phyloP scores from a whole-genome alignment of 2,888 invertebrate species.

The Hemicrepidius hirtus region DNA sequence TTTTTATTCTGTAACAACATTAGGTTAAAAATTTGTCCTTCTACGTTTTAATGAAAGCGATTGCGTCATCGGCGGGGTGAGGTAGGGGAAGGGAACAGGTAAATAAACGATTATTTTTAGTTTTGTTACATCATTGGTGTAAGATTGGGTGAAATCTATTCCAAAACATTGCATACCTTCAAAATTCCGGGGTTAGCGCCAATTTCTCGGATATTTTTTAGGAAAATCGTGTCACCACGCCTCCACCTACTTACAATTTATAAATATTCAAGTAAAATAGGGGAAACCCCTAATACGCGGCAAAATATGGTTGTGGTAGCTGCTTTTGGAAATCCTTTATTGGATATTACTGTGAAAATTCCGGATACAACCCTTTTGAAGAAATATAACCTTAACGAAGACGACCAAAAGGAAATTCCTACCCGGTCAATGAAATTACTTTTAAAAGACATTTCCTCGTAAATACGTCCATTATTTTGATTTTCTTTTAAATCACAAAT shows the following conservation, averaged over 20 bases:
- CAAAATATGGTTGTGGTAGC: slow-evolving; percentile 63
- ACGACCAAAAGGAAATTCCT: slow-evolving; percentile 69
- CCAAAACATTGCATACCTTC: not conserved
- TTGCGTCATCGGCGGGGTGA: too few relatives aligned
- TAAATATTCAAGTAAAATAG: not conserved
- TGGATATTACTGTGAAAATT: slow-evolving; percentile 69
- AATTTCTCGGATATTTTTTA: not conserved
- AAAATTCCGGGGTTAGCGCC: slow-evolving; percentile 3
- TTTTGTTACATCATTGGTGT: not conserved
- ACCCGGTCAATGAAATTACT: slow-evolving; percentile 63
- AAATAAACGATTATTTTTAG: not conserved
- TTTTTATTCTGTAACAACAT: not conserved
- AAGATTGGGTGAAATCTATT: not conserved
- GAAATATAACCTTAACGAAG: slow-evolving; percentile 68
- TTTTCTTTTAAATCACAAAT: slow-evolving; percentile 60
- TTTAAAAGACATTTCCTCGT: slow-evolving; percentile 60
- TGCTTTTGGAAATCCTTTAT: slow-evolving; percentile 71
- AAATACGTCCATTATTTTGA: slow-evolving; percentile 8
- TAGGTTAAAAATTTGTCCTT: not conserved
- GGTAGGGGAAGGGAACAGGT: too few relatives aligned
- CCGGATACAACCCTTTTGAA: slow-evolving; percentile 62
- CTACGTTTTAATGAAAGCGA: too few relatives aligned
- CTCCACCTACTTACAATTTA: not conserved
- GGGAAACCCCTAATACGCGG: not conserved
- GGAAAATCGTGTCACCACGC: not conserved